phyloP scores from a whole-genome alignment of 1,140 invertebrate species.

The Globodera ellingtonae region DNA sequence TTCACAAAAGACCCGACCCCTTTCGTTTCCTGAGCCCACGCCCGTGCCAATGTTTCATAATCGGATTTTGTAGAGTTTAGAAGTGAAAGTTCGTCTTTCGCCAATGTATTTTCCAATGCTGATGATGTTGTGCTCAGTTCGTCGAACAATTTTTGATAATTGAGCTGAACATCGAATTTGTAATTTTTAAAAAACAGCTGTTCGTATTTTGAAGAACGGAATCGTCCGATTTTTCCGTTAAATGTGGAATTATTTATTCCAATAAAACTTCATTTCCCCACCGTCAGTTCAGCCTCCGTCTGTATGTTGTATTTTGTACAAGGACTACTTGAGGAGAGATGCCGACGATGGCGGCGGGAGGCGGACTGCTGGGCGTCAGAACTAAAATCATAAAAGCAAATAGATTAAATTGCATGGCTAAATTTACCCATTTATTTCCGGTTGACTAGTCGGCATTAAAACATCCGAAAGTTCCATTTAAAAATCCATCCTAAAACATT shows the following conservation, averaged over 20 bases:
- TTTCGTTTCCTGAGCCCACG: conserved; percentile 25
- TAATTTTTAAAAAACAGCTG: conserved; percentile 16
- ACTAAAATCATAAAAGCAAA: too few relatives aligned
- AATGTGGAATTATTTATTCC: too few relatives aligned
- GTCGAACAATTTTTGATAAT: conserved; percentile 11
- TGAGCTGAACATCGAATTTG: conserved; percentile 3
- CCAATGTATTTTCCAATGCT: conserved; percentile 9
- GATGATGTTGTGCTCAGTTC: neutral
- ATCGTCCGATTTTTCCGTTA: neutral
- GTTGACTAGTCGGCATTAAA: neutral
- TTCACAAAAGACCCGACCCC: conserved; percentile 75
- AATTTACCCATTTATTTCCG: neutral
- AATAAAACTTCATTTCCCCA: neutral
- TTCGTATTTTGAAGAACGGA: too few relatives aligned
- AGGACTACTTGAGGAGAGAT: conserved; percentile 4
- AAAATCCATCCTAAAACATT: too few relatives aligned
- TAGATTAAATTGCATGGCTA: too few relatives aligned
- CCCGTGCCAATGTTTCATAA: neutral
- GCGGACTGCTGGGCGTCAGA: conserved; percentile 36
- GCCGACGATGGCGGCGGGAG: conserved; percentile 39
- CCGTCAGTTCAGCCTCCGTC: conserved; percentile 42
- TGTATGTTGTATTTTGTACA: conserved; percentile 43
- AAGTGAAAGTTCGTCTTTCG: neutral
- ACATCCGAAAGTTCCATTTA: neutral
- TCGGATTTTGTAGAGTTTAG: neutral